phyloP scores from a whole-genome alignment of 2,888 invertebrate species.

The Noctuana brunneofusca region DNA sequence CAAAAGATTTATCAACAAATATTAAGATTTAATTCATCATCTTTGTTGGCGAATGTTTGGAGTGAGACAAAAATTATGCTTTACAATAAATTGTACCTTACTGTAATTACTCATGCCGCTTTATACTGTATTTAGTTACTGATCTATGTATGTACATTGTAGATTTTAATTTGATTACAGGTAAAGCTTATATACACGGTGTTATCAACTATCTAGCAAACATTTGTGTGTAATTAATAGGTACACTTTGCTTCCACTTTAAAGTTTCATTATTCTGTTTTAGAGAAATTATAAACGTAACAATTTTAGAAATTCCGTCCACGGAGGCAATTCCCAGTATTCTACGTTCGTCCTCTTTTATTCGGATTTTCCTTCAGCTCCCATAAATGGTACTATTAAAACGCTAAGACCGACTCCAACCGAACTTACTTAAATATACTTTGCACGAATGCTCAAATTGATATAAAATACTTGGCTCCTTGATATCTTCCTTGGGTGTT shows the following conservation, averaged over 20 bases:
- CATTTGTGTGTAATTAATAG: background rate
- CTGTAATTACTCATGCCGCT: too few relatives aligned
- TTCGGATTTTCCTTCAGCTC: constrained; percentile 63
- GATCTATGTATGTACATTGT: background rate
- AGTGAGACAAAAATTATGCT: too few relatives aligned
- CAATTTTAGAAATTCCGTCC: constrained; percentile 37
- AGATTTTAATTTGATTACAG: too few relatives aligned
- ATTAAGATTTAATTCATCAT: background rate
- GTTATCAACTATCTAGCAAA: background rate
- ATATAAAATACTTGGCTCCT: constrained; percentile 76
- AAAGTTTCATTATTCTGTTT: constrained; percentile 10
- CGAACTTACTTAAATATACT: constrained; percentile 73
- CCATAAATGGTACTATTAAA: constrained; percentile 74
- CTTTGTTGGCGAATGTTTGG: background rate
- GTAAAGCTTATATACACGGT: background rate
- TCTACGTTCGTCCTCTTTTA: constrained; percentile 60
- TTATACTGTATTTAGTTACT: too few relatives aligned
- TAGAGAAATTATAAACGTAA: constrained; percentile 27
- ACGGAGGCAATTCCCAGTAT: constrained; percentile 57
- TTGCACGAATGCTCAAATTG: constrained; percentile 77
- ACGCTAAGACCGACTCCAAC: constrained; percentile 63
- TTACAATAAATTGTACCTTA: too few relatives aligned
- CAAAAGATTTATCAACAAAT: background rate
- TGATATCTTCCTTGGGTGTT: constrained; percentile 56
- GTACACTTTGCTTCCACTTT: background rate